A percentile compares a stretch with the other conserved stretches of the same genome.
Conservation (phyloP, 2,113 vertebrate genomes). For the Oreotrochilus melanogaster region DNA sequence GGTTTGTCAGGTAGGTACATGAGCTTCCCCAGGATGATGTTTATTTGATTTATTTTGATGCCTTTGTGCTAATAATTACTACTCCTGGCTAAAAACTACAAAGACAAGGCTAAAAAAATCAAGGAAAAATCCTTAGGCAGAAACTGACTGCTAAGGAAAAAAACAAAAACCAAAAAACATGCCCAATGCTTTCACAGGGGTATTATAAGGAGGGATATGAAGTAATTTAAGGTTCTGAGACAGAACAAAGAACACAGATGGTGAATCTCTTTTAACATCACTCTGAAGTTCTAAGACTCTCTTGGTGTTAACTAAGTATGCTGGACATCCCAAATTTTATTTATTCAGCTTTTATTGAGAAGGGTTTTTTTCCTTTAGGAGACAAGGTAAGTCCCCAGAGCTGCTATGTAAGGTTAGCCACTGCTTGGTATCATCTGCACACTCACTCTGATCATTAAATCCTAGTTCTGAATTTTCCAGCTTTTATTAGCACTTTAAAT, state of each 20-base stretch:
- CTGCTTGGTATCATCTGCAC: not conserved
- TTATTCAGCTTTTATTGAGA: not conserved
- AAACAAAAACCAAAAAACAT: not conserved
- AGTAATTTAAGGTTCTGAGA: not conserved
- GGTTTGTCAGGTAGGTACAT: rapidly evolving
- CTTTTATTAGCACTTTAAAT: slow-evolving; percentile 24
- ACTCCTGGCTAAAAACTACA: not conserved
- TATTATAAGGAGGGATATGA: not conserved
- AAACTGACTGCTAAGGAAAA: not conserved
- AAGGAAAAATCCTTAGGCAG: not conserved
- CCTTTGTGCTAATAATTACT: not conserved
- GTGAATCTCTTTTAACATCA: not conserved
- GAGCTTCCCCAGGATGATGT: not conserved
- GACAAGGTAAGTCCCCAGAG: not conserved
- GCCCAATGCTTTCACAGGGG: not conserved
- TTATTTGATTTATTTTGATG: not conserved
- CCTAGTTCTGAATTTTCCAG: not conserved
- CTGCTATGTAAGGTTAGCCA: not conserved
- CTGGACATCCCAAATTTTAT: not conserved
- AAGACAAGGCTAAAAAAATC: not conserved
- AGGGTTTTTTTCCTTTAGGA: not conserved
- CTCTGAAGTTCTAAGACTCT: not conserved
- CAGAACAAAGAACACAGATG: not conserved
- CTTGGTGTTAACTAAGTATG: not conserved
- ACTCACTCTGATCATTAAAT: not conserved